Evolutionary conservation across 2,888 invertebrate genomes (phyloP).

Genomic region (Stomorhina lunata): DNA sequence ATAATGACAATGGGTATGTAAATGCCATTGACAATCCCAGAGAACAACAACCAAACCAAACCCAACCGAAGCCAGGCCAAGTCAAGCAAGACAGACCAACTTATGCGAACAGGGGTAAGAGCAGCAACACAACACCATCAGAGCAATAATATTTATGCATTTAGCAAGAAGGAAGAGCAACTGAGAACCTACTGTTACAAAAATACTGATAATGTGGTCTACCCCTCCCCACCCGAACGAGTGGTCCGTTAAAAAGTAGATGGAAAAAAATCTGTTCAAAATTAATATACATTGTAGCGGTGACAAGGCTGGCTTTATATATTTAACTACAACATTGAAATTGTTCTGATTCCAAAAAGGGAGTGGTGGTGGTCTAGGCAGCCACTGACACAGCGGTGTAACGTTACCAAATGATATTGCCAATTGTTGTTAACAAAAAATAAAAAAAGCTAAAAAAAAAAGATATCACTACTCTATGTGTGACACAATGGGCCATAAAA

Average conservation of each 20-base stretch:
- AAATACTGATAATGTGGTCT: background rate
- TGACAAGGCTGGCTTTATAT: constrained; percentile 40
- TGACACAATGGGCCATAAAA: constrained; percentile 73
- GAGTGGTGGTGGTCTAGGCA: background rate
- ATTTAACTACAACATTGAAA: background rate
- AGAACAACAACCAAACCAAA: background rate
- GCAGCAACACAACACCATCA: background rate
- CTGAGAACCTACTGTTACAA: background rate
- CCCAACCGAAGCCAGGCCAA: too few species aligned
- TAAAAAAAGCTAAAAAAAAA: background rate
- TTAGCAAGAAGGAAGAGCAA: background rate
- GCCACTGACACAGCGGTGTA: background rate
- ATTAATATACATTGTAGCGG: constrained; percentile 37
- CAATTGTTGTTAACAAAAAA: constrained; percentile 44
- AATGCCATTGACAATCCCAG: background rate
- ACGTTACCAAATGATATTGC: constrained; percentile 50
- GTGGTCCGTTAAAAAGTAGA: background rate
- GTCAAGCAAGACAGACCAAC: too few species aligned
- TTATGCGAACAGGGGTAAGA: background rate
- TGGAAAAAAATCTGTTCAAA: constrained; percentile 22
- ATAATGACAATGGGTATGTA: constrained; percentile 36
- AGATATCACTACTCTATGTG: constrained; percentile 38
- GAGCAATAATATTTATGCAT: background rate
- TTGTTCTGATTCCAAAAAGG: background rate
- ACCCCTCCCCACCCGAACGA: background rate